Evolutionary conservation across 2,113 vertebrate genomes (phyloP), one percentile per base, ranked within the genome.

Genomic region (Saccopteryx bilineata): DNA sequence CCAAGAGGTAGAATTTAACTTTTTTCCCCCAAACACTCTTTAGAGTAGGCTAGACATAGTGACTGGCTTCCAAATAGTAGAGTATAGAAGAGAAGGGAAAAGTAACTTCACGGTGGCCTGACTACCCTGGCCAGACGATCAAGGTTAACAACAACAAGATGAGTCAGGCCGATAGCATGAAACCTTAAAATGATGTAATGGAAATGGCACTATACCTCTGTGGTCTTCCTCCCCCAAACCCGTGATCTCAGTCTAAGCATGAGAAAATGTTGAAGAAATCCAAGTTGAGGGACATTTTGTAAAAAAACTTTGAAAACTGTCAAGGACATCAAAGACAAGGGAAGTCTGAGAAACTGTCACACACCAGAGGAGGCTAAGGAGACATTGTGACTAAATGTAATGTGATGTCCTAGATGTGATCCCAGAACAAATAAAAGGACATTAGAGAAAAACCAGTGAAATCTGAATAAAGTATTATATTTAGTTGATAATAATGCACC

Each of bases 341-440:
- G 28, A 95, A 87, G 52, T 78, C 31, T 92, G 71, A 83, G 86
- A 58, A 90, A 79, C 12, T 50, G 48, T 75, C 80, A 79, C n/a
- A 86, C 39, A 92, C 39, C 63, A 95, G 69, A 84, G 54, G 28
- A 23, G 63, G 28, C 52, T 83, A 54, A 15, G 11, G 74, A 83
- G 56, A 82, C 18, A 26, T 31, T 52, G 61, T 56, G 58, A 61
- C 23, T 68, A 85, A 83, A 90, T 60, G 52, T 56, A 71, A 69
- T 56, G 7, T 52, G 52, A 31, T 48, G 5, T 56, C 52, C 48
- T 85, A 1, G 21, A 26, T 90, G 48, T 15, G 50, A 84, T 83
- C 21, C n/a, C 58, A 68, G 56, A 88, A 58, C 13, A 91, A 75
- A 63, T 61, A 74, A 87, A 61, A 93, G 33, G 66, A 33, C 2